phyloP scores from a whole-genome alignment of 2,113 vertebrate genomes.

The Neolamprologus sp. region DNA sequence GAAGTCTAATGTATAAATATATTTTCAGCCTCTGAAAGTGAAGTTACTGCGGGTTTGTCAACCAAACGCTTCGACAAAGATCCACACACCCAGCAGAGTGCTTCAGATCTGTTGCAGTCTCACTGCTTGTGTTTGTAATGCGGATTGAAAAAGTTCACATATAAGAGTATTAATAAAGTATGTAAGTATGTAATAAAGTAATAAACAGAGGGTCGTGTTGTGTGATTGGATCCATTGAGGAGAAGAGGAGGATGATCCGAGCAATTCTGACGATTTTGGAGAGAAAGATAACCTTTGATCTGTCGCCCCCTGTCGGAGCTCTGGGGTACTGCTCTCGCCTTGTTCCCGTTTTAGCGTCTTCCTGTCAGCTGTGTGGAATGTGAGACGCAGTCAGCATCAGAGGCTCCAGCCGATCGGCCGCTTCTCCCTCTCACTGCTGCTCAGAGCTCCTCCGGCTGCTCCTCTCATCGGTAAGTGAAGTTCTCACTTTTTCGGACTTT shows the following conservation, averaged over 20 bases:
- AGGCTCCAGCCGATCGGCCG: neutral
- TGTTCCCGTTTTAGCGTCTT: conserved; percentile 68
- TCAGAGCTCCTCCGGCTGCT: neutral
- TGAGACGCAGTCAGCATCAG: conserved; percentile 22
- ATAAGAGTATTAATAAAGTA: neutral
- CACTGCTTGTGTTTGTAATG: neutral
- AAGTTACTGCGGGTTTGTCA: neutral
- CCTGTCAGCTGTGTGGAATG: conserved; percentile 68
- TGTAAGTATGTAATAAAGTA: neutral
- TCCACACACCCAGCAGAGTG: neutral
- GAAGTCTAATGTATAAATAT: neutral
- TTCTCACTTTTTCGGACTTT: neutral
- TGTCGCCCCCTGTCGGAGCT: conserved; percentile 46
- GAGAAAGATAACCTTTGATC: neutral
- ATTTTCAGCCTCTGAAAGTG: neutral
- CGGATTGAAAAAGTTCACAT: neutral
- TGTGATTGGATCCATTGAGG: neutral
- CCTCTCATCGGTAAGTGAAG: conserved; percentile 40
- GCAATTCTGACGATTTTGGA: neutral
- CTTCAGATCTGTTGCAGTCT: neutral
- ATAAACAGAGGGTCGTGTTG: neutral
- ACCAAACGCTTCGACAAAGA: neutral
- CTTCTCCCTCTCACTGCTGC: neutral
- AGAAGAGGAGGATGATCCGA: neutral
- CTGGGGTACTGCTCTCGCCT: neutral